These are phyloP conservation scores for Atethmia centrago DNA, from an alignment of 2,888 invertebrate species.

Conservation along the genomic window DNA sequence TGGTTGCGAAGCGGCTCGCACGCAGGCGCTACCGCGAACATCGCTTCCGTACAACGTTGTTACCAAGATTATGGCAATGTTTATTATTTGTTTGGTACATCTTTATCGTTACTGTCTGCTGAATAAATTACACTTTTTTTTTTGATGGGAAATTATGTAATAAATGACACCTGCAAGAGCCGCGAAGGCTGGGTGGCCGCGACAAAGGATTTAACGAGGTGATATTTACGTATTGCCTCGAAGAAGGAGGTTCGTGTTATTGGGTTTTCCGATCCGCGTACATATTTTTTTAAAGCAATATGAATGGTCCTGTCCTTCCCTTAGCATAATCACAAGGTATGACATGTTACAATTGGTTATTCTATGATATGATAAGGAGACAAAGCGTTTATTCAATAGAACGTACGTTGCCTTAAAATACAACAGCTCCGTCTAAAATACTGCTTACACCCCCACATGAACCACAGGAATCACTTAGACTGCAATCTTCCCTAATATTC, in stretches of 20 bases:
- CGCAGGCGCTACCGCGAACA: conserved; percentile 47
- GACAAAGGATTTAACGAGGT: not conserved
- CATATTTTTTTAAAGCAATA: not conserved
- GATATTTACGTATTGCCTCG: not conserved
- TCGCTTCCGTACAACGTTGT: conserved; percentile 51
- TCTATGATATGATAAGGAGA: not conserved
- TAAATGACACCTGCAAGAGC: too few species aligned
- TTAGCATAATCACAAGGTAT: not conserved
- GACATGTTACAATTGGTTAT: not conserved
- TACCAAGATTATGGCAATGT: conserved; percentile 31
- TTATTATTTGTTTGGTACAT: conserved; percentile 24
- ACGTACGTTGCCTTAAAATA: not conserved
- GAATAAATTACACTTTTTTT: too few species aligned
- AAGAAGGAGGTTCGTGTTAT: too few species aligned
- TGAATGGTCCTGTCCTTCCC: not conserved
- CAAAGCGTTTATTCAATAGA: not conserved
- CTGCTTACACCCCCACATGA: not conserved
- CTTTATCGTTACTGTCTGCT: conserved; percentile 13
- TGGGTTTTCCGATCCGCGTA: too few species aligned
- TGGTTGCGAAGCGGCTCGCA: conserved; percentile 49
- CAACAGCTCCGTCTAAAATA: not conserved
- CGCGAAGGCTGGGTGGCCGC: not conserved
- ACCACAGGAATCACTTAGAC: not conserved
- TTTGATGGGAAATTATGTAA: too few species aligned
- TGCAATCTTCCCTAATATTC: not conserved